Conservation (phyloP, 2,113 vertebrate genomes). For the Anseranas semipalmata region DNA sequence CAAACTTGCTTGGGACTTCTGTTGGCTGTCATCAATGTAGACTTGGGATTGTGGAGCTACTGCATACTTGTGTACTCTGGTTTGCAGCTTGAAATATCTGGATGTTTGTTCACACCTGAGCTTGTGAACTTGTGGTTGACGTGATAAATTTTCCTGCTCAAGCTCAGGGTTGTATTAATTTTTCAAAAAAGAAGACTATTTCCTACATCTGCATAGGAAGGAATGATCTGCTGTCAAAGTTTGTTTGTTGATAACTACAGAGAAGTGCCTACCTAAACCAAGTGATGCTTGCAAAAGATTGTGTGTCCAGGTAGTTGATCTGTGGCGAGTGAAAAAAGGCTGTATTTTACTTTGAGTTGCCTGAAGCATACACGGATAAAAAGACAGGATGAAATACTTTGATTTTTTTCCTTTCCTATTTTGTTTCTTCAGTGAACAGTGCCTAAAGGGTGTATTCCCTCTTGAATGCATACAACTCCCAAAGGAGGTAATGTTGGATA, state of each 20-base stretch:
- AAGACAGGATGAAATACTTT: not conserved
- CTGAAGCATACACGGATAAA: not conserved
- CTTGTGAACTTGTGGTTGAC: not conserved
- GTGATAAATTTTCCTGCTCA: not conserved
- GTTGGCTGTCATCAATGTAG: not conserved
- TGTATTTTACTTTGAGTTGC: not conserved
- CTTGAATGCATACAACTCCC: not conserved
- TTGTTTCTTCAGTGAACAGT: not conserved
- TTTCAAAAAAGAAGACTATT: not conserved
- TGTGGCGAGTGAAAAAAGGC: not conserved
- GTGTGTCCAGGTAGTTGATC: not conserved
- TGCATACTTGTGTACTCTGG: accelerated
- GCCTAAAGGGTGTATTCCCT: not conserved
- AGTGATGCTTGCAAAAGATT: not conserved
- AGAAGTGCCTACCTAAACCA: not conserved
- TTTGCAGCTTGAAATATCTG: not conserved
- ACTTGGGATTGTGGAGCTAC: not conserved
- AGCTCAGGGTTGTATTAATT: not conserved
- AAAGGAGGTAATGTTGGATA: not conserved
- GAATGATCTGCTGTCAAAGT: not conserved
- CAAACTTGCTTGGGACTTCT: not conserved
- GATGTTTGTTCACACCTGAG: not conserved
- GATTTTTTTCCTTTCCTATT: accelerated
- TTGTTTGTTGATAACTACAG: not conserved
- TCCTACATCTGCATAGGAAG: not conserved